Conservation (phyloP, 2,888 invertebrate genomes). For the Neelides folsomi region DNA sequence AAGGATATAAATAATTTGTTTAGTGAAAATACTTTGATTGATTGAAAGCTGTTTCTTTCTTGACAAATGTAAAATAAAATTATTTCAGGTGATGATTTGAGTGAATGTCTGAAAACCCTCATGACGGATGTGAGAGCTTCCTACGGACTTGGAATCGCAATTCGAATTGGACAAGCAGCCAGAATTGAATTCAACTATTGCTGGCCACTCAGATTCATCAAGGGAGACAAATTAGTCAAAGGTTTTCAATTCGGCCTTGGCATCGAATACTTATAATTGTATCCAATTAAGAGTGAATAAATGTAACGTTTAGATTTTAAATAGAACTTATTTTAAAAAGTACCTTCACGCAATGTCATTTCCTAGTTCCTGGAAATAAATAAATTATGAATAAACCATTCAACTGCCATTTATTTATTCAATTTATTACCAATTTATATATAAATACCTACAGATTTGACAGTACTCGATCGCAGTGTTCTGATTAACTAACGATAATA, state of each 20-base stretch:
- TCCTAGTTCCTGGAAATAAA: too few relatives aligned
- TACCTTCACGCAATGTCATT: too few relatives aligned
- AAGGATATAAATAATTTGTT: too few relatives aligned
- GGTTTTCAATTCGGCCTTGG: constrained; percentile 78
- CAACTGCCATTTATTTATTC: too few relatives aligned
- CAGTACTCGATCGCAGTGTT: too few relatives aligned
- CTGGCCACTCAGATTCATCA: constrained; percentile 54
- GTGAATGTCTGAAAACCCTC: constrained; percentile 35
- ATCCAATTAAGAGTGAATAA: not conserved
- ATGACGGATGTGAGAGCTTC: constrained; percentile 47
- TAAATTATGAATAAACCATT: too few relatives aligned
- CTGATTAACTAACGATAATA: too few relatives aligned
- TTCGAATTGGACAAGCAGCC: constrained; percentile 71
- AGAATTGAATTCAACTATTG: constrained; percentile 91
- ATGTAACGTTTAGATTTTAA: not conserved
- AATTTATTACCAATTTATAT: too few relatives aligned
- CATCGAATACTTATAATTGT: constrained; percentile 55
- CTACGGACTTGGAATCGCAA: constrained; percentile 68
- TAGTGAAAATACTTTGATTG: constrained; percentile 2
- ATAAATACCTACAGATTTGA: too few relatives aligned
- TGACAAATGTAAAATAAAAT: not conserved
- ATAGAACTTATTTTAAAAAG: too few relatives aligned
- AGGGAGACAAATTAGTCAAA: constrained; percentile 51
- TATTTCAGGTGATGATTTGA: constrained; percentile 32
- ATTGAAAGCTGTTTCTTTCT: not conserved